phyloP scores from a whole-genome alignment of 2,888 invertebrate genomes.

The Malachius bipustulatus region DNA sequence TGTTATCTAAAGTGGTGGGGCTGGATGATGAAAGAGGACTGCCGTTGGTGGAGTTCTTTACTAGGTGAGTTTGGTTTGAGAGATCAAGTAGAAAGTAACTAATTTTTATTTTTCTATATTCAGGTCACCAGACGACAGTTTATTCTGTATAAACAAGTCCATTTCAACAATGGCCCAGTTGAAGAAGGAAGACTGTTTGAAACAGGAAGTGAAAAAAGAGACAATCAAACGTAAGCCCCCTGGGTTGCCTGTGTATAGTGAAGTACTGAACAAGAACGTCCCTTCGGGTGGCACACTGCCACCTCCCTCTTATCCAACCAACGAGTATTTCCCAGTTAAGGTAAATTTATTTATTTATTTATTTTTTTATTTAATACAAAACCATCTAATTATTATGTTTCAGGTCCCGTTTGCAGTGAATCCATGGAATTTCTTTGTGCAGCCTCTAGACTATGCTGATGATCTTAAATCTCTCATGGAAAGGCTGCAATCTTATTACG shows the following conservation, averaged over 20 bases:
- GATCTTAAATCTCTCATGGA: constrained; percentile 51
- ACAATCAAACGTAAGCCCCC: constrained; percentile 17
- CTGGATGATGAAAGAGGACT: constrained; percentile 25
- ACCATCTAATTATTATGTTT: too few relatives aligned
- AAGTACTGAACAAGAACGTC: constrained; percentile 19
- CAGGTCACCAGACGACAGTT: constrained; percentile 47
- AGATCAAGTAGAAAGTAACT: too few relatives aligned
- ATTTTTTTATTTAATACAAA: too few relatives aligned
- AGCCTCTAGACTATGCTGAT: constrained; percentile 37
- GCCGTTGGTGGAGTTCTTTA: constrained; percentile 56
- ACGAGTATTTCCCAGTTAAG: constrained; percentile 55
- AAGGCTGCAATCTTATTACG: constrained; percentile 51
- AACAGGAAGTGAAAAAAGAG: not conserved
- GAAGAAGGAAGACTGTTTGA: constrained; percentile 11
- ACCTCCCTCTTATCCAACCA: constrained; percentile 36
- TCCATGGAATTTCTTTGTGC: constrained; percentile 59
- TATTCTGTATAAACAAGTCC: constrained; percentile 60
- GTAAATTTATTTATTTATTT: too few relatives aligned
- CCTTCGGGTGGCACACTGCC: constrained; percentile 33
- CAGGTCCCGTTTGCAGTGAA: constrained; percentile 66
- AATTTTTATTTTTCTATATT: too few relatives aligned
- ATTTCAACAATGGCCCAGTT: constrained; percentile 44
- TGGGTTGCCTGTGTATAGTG: not conserved
- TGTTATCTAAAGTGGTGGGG: constrained; percentile 41
- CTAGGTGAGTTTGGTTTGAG: too few relatives aligned